These are phyloP conservation scores for Pollenia angustigena DNA, from an alignment of 2,888 invertebrate species.

Conservation along the genomic window DNA sequence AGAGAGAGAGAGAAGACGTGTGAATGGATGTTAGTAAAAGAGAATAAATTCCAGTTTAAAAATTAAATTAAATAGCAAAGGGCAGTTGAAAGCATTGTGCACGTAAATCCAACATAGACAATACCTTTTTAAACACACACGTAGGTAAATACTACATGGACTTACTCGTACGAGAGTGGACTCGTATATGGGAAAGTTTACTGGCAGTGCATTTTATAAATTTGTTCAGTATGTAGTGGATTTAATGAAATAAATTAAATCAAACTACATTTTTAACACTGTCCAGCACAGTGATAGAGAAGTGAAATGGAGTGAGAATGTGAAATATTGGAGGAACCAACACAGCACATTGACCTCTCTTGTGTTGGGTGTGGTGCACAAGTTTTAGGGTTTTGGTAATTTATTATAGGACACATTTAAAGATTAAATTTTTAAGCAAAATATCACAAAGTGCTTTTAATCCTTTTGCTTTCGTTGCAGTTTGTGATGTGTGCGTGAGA, in stretches of 20 bases:
- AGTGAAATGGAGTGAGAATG: background rate
- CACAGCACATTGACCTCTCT: constrained; percentile 48
- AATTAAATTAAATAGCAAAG: constrained; percentile 71
- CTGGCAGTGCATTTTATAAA: constrained; percentile 32
- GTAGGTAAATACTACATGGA: background rate
- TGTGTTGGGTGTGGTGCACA: constrained; percentile 1
- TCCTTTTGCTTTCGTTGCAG: too few relatives aligned
- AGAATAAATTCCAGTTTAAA: constrained; percentile 61
- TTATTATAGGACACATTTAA: too few relatives aligned
- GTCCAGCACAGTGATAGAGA: background rate
- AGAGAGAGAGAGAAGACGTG: background rate
- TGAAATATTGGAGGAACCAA: constrained; percentile 8
- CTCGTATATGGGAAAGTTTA: constrained; percentile 1
- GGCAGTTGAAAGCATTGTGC: constrained; percentile 43
- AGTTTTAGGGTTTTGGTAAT: too few relatives aligned
- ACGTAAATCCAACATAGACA: constrained; percentile 32
- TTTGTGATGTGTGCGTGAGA: too few relatives aligned
- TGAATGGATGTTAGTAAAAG: constrained; percentile 15
- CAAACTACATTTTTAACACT: constrained; percentile 54
- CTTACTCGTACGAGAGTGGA: background rate
- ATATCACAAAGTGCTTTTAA: too few relatives aligned
- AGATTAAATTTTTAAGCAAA: too few relatives aligned
- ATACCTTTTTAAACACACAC: background rate
- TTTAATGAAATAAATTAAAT: constrained; percentile 68
- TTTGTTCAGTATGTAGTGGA: constrained; percentile 34